Evolutionary conservation across 2,888 invertebrate genomes (phyloP), one percentile per base, ranked within the genome.

Genomic region (Baronia brevicornis): DNA sequence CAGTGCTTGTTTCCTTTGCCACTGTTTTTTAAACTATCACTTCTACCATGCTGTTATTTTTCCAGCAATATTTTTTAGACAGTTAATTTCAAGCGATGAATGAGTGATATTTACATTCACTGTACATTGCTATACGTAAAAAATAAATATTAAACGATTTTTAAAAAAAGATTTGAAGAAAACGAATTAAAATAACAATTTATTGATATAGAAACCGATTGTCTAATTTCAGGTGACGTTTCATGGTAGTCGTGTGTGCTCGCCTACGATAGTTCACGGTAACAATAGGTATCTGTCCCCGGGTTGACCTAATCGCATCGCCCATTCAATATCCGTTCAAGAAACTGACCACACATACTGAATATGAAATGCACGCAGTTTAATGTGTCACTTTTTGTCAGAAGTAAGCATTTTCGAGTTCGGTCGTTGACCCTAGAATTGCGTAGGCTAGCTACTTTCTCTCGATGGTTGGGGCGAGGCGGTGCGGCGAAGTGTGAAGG

Each of bases 391-490:
- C 78, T 77, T 77, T 79, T 78, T 60, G 78, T 69, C 74, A 78
- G 75, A 74, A 74, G 71, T 74, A 60, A 73, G 73, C 66, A 79
- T 79, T 84, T 84, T 78, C 65, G 79, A 75, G 77, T 77, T 65
- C 72, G 82, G 80, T 72, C 82, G 62, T 69, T 70, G 82, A 82
- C 82, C 82, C 75, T 72, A 75, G 66, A 66, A 78, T 79, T 84
- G 82, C 84, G 80, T 82, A 79, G 79, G 77, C 71, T 67, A 79
- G 78, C 84, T 82, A 80, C 82, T 84, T 84, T 84, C 84, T 82
- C 84, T 78, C 51, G 60, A 53, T 61, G 70, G 57, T 62, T 65
- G 51, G 48, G 62, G 36, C 65, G 65, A 64, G 57, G 69, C 60
- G 61, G 61, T 54, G 61, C 38, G 63, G 60, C 47, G 67, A 55